These are phyloP conservation scores for Caloenas nicobarica DNA, from an alignment of 2,113 vertebrate species.

Conservation along the genomic window DNA sequence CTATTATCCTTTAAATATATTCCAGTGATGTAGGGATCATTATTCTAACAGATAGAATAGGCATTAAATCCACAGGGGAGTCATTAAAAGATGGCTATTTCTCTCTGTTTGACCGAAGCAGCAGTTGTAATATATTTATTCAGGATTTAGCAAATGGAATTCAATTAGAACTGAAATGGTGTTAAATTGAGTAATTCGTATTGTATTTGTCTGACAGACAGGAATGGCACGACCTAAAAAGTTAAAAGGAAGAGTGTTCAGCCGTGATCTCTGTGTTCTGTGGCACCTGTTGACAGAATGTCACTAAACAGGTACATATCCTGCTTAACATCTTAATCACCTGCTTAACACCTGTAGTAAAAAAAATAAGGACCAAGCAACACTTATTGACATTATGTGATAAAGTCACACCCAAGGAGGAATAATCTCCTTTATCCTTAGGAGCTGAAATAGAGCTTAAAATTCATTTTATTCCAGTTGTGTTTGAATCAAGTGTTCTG, in stretches of 20 bases:
- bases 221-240: slow-evolving; percentile 54
- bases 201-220: slow-evolving; percentile 70
- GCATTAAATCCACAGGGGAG: slow-evolving; percentile 75
- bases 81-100: slow-evolving; percentile 75
- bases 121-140: slow-evolving; percentile 77
- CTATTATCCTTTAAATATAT: slow-evolving; percentile 72
- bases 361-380: background rate
- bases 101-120: slow-evolving; percentile 72
- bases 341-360: background rate
- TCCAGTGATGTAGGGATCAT: slow-evolving; percentile 70
- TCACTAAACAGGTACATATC: background rate
- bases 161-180: slow-evolving; percentile 77
- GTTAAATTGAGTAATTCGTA: slow-evolving; percentile 79
- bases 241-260: background rate
- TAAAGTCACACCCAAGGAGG: background rate
- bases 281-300: slow-evolving; percentile 29
- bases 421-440: background rate
- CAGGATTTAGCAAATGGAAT: slow-evolving; percentile 81
- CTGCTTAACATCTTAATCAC: slow-evolving; percentile 29
- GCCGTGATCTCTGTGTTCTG: background rate
- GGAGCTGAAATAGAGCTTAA: background rate
- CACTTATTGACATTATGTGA: background rate
- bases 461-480: background rate
- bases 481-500: background rate
- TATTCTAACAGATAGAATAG: slow-evolving; percentile 73